phyloP scores from a whole-genome alignment of 2,888 invertebrate genomes.

The Meiosimyza platycephala region DNA sequence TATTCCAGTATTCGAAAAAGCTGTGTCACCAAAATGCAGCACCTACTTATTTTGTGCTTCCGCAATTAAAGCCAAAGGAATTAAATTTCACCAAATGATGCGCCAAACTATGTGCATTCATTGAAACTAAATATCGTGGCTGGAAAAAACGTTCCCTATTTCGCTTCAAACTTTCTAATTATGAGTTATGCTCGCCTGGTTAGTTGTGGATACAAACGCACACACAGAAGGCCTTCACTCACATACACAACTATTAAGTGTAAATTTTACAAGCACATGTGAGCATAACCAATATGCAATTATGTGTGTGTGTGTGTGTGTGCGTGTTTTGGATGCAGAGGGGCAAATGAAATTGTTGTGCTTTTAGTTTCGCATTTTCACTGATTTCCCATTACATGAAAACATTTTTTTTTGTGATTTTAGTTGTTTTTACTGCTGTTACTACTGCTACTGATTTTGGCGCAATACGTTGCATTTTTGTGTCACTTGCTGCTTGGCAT shows the following conservation, averaged over 20 bases:
- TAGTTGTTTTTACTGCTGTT: background rate
- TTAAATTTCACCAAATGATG: too few species aligned
- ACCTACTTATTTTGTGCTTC: too few species aligned
- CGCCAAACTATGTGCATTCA: too few species aligned
- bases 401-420: slow-evolving; percentile 5
- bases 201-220: slow-evolving; percentile 5
- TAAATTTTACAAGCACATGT: background rate
- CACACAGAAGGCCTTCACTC: background rate
- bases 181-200: slow-evolving; percentile 25
- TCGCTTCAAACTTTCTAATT: slow-evolving; percentile 5
- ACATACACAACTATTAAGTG: background rate
- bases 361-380: slow-evolving; percentile 6
- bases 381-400: slow-evolving; percentile 28
- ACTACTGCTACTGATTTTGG: slow-evolving; percentile 10
- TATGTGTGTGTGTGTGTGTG: background rate
- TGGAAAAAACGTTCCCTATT: too few species aligned
- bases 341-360: slow-evolving; percentile 24
- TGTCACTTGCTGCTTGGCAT: slow-evolving; percentile 2
- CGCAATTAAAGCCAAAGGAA: too few species aligned
- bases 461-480: slow-evolving; percentile 17
- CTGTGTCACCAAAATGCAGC: too few species aligned
- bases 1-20: too few species aligned
- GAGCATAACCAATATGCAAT: background rate
- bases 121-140: too few species aligned
- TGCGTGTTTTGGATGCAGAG: too few species aligned